Evolutionary conservation across 2,888 invertebrate species (phyloP), one percentile per base, ranked within the genome.

Genomic region (Caenorhabditis sp.): DNA sequence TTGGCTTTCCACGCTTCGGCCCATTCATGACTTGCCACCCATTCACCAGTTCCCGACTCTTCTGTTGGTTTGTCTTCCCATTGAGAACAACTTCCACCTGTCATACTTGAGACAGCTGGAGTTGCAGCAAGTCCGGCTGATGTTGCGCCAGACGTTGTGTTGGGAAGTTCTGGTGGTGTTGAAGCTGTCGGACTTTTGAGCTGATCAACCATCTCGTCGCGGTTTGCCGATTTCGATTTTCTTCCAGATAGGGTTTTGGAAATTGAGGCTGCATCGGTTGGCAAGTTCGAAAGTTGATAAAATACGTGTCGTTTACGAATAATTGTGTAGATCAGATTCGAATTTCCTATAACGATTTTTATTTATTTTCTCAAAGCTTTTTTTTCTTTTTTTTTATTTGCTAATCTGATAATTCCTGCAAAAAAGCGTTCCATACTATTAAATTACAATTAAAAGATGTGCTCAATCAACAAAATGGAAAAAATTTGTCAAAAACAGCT

Each of bases 221-320:
- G 68, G 26, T 78, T 71, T 19, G 73, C 53, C 0, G 66, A 60
- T 67, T 82, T 88, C 64, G 78, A 84, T 54, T 84, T 86, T 21
- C 88, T 80, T 64, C 89, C 89, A 17, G 88, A 89, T 50, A 91
- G 84, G 14, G 93, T 93, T 87, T 93, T 93, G 49, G 93, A 91
- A 85, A 99, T 97, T 76, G 95, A 93, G 27, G 92, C 91, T 89
- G 93, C 93, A 89, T 99, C 97, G 71, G 94, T 93, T 8, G 97
- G 95, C 80, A 99, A 90, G 90, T 97, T 99, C n/a, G 97, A 95
- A 85, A 99, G 90, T 76, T 93, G 92, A 90, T 99, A 97, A 90
- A 99, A 99, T 68, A 97, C 95, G 88, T 94, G 94, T n/a, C 99
- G 92, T 89, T 99, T 99, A 62, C 97, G 92, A 85, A 99, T 99